These are phyloP conservation scores for Volucella inanis DNA, from an alignment of 2,888 invertebrate species.

Conservation along the genomic window DNA sequence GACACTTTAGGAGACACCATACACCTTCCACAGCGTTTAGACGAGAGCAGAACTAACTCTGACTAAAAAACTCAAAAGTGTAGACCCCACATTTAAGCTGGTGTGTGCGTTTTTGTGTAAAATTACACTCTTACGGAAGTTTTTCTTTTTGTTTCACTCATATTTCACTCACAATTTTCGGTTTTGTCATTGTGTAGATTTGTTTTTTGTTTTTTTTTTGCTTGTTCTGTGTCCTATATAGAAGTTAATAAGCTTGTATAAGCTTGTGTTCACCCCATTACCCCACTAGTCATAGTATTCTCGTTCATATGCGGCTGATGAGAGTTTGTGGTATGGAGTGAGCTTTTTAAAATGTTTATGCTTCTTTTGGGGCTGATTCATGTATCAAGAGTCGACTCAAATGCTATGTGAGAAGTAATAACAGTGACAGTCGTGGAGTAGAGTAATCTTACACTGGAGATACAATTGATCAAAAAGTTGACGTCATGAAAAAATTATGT, in stretches of 20 bases:
- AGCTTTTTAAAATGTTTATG: conserved; percentile 14
- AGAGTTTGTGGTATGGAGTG: not conserved
- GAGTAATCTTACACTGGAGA: conserved; percentile 1
- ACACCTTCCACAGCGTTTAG: conserved; percentile 46
- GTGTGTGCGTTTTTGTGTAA: conserved; percentile 25
- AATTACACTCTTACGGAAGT: conserved; percentile 24
- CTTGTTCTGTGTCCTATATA: no score
- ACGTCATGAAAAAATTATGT: not conserved
- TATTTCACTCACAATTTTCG: conserved; percentile 34
- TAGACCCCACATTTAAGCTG: no score
- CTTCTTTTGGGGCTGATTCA: conserved; percentile 19
- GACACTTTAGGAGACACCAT: conserved; percentile 36
- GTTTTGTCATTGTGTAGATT: conserved; percentile 6
- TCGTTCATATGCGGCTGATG: not conserved
- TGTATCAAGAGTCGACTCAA: conserved; percentile 19
- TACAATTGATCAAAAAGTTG: not conserved
- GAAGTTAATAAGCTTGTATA: no score
- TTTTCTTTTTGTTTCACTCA: conserved; percentile 42
- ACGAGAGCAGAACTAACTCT: conserved; percentile 3
- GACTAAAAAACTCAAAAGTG: no score
- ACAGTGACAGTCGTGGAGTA: conserved; percentile 27
- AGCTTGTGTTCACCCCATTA: no score
- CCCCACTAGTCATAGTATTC: no score
- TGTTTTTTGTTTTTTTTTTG: conserved; percentile 6
- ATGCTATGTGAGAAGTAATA: conserved; percentile 15